A percentile compares a stretch with the other conserved stretches of the same genome.
Evolutionary conservation across 1,140 invertebrate species (phyloP).

Genomic region (Drosophila pseudoananassae): DNA sequence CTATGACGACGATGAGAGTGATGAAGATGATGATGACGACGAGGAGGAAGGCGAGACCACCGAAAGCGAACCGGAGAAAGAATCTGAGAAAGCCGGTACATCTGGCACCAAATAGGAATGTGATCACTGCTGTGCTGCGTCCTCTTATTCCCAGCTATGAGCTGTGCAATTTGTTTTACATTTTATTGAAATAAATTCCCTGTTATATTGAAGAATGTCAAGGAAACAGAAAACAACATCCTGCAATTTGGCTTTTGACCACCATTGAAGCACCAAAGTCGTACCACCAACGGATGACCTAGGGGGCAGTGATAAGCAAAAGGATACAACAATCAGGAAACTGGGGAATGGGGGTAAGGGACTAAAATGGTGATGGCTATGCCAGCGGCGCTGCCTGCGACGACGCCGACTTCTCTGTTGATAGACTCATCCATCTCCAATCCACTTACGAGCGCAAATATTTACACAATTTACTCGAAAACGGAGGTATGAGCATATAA

Average conservation of each 20-base stretch:
- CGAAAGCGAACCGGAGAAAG: conserved; percentile 57
- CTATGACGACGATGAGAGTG: conserved; percentile 85
- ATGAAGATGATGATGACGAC: conserved; percentile 82
- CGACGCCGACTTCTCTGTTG: conserved; percentile 69
- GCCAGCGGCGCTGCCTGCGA: conserved; percentile 45
- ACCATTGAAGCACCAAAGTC: conserved; percentile 8
- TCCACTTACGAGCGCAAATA: conserved; percentile 84
- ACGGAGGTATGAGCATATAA: conserved; percentile 84
- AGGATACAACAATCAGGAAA: conserved; percentile 37
- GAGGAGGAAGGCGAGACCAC: conserved; percentile 84
- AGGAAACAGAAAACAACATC: conserved; percentile 24
- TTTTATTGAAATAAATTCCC: conserved; percentile 40
- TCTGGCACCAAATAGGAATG: conserved; percentile 35
- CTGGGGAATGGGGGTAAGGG: conserved; percentile 19
- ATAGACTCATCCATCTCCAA: conserved; percentile 84
- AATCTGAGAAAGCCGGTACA: conserved; percentile 34
- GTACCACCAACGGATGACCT: not conserved
- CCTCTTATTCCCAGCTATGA: not conserved
- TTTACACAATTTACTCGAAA: conserved; percentile 84
- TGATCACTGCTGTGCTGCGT: conserved; percentile 1
- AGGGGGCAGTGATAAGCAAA: not conserved
- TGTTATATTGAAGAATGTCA: conserved; percentile 13
- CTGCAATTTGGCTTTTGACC: conserved; percentile 15
- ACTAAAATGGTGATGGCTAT: conserved; percentile 49
- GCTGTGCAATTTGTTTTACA: conserved; percentile 29